Conservation (phyloP, 2,113 vertebrate genomes). For the Notechis scutatus region DNA sequence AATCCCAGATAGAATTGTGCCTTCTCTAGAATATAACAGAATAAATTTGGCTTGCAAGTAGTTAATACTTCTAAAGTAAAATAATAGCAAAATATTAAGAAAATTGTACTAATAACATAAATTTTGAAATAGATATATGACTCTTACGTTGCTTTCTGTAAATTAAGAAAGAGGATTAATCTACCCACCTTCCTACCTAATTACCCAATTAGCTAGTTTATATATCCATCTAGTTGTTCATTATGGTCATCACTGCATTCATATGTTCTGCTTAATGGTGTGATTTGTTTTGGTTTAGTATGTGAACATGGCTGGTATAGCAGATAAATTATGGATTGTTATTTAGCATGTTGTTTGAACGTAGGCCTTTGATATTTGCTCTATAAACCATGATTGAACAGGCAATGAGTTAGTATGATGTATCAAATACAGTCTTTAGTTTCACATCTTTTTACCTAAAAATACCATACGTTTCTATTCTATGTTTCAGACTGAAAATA, state of each 20-base stretch:
- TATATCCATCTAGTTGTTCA: neutral
- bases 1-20: constrained; percentile 49
- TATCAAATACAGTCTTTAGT: neutral
- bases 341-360: neutral
- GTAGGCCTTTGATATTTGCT: neutral
- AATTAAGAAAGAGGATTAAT: constrained; percentile 30
- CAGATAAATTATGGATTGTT: neutral
- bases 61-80: constrained; percentile 20
- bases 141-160: constrained; percentile 37
- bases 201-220: constrained; percentile 3
- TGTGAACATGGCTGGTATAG: neutral
- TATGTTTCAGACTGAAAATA: neutral
- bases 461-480: neutral
- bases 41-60: constrained; percentile 35
- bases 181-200: neutral
- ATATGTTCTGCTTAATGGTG: neutral
- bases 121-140: constrained; percentile 47
- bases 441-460: neutral
- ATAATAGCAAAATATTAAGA: constrained; percentile 14
- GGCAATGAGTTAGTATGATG: neutral
- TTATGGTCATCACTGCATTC: neutral
- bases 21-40: constrained; percentile 33
- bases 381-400: neutral
- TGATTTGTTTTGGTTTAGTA: neutral
- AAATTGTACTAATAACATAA: constrained; percentile 39